Conservation (phyloP, 2,113 vertebrate genomes). For the Salvelinus namaycush region DNA sequence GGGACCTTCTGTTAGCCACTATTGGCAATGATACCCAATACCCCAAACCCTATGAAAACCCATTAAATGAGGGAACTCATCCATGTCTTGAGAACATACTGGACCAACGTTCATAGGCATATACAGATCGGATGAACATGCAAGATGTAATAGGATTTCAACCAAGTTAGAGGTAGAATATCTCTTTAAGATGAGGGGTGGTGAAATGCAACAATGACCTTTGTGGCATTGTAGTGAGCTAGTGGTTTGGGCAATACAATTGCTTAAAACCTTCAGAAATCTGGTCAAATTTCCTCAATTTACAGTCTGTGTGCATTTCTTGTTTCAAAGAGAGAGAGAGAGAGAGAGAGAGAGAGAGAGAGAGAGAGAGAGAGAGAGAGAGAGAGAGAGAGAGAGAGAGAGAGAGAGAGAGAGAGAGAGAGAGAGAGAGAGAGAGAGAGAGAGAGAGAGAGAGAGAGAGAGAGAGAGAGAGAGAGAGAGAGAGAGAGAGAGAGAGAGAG, state of each 20-base stretch:
- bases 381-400: neutral
- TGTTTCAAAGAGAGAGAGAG: slow-evolving; percentile 11
- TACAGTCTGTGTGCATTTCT: no score
- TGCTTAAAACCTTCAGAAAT: no score
- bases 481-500: slow-evolving; percentile 9
- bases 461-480: slow-evolving; percentile 18
- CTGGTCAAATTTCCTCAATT: no score
- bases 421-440: slow-evolving; percentile 15
- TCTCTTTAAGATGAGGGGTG: neutral
- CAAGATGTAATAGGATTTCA: neutral
- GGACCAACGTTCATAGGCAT: neutral
- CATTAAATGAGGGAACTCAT: neutral
- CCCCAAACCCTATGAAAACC: neutral
- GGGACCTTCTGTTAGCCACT: slow-evolving; percentile 53
- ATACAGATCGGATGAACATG: neutral
- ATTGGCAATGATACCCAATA: slow-evolving; percentile 41
- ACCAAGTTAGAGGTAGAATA: no score
- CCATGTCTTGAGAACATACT: neutral
- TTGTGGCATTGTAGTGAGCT: no score
- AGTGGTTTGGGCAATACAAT: no score
- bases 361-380: neutral
- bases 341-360: neutral
- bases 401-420: neutral
- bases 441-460: slow-evolving; percentile 15
- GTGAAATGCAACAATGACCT: slow-evolving; percentile 14